Conservation (phyloP, 1,140 invertebrate species). For the Drosophila willistoni region DNA sequence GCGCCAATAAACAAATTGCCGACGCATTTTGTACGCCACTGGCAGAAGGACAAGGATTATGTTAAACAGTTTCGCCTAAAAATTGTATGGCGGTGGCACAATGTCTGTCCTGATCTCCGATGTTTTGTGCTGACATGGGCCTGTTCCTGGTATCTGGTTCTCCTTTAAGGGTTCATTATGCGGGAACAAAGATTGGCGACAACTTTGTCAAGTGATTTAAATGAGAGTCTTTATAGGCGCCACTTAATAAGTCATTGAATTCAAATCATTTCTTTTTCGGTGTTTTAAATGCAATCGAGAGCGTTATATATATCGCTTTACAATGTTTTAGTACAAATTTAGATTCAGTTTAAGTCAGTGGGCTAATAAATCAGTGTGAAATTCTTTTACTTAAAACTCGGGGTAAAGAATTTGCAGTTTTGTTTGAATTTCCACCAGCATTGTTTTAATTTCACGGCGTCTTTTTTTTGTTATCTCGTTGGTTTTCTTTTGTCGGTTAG, state of each 20-base stretch:
- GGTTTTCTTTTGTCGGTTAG: conserved; percentile 11
- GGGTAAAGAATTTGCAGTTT: conserved; percentile 47
- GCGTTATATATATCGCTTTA: neutral
- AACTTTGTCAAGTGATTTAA: conserved; percentile 67
- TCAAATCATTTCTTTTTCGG: conserved; percentile 49
- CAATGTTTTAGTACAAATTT: too few relatives aligned
- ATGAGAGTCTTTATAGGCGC: conserved; percentile 69
- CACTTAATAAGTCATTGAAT: conserved; percentile 76
- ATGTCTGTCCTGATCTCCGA: conserved; percentile 16
- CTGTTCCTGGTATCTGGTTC: conserved; percentile 24
- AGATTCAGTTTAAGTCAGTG: too few relatives aligned
- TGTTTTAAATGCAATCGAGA: neutral
- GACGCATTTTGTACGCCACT: conserved; percentile 73
- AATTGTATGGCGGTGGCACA: conserved; percentile 11
- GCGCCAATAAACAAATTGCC: conserved; percentile 81
- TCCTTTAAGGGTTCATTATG: conserved; percentile 35
- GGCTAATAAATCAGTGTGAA: conserved; percentile 73
- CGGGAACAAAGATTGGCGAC: conserved; percentile 11
- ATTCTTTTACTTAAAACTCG: conserved; percentile 56
- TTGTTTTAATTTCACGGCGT: conserved; percentile 51
- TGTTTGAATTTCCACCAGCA: conserved; percentile 42
- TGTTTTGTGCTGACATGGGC: conserved; percentile 19
- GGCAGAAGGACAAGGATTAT: conserved; percentile 63
- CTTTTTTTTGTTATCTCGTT: conserved; percentile 37
- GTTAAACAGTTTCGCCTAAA: conserved; percentile 62